Base-by-base conservation (phyloP, 1,140 invertebrate species). In the Habropoda laboriosa region DNA sequence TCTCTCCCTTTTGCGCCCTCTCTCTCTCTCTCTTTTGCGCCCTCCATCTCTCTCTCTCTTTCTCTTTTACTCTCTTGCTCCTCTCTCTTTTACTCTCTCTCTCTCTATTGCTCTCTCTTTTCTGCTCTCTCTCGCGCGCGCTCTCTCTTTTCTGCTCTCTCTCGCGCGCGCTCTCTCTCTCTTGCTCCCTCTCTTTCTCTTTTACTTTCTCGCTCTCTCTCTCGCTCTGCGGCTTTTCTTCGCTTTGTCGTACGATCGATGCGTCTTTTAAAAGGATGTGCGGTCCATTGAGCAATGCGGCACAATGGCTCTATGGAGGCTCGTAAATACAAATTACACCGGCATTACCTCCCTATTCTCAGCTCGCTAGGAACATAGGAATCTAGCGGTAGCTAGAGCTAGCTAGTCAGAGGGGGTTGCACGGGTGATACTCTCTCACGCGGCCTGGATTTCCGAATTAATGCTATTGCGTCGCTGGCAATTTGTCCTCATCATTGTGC, bases 271-370 rank as follows among this genome's bases (percentile, higher is more conserved):
- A 58, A 24, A 60, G 74, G 53, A 70, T 77, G 40, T 68, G 53
- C n/a, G 53, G 40, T 47, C 53, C 74, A 70, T 77, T 49, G 74
- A 77, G 42, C 53, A 70, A 35, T 38, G 27, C 27, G 6, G 38
- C 32, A 57, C 51, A 77, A 77, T 70, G 74, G 66, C 42, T 30
- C 74, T 27, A 3, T n/a, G 32, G 64, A 38, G 64, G 32, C 30
- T 68, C 74, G 64, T 77, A 77, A 70, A 77, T 70, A 77, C 74
- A 77, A 68, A 77, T 77, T 77, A 77, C 42, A 77, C 40, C 18
- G 64, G 53, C 53, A 60, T 77, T 77, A 67, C 74, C 64, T 47
- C 32, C 49, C 53, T 40, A 70, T 60, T 49, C 64, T 60, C 3
- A 30, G 42, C n/a, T n/a, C n/a, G n/a, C 10, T 30, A 55, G 27